Conservation (phyloP, 2,888 invertebrate genomes). For the Hypsopygia costalis region DNA sequence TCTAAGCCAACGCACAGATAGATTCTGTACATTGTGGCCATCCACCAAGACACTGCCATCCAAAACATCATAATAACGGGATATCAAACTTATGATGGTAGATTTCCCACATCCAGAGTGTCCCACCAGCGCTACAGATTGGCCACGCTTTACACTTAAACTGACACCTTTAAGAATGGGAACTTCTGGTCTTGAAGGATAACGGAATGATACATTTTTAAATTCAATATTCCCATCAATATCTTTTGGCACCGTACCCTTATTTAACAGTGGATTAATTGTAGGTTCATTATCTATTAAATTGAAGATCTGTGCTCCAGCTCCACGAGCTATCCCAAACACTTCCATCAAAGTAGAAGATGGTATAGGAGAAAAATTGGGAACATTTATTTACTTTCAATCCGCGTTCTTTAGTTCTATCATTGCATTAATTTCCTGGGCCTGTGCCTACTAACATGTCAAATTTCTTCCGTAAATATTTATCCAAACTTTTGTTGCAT, state of each 20-base stretch:
- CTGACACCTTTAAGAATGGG: slow-evolving; percentile 74
- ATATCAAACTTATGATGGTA: slow-evolving; percentile 89
- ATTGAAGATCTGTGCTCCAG: slow-evolving; percentile 86
- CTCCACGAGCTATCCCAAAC: slow-evolving; percentile 87
- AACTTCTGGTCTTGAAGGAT: slow-evolving; percentile 87
- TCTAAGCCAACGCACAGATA: slow-evolving; percentile 91
- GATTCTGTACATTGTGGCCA: slow-evolving; percentile 82
- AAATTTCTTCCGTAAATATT: too few relatives aligned
- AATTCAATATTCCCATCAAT: slow-evolving; percentile 84
- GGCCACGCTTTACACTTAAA: slow-evolving; percentile 84
- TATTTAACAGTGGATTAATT: slow-evolving; percentile 84
- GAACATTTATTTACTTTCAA: too few relatives aligned
- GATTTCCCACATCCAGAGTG: slow-evolving; percentile 91
- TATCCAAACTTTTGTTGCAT: too few relatives aligned
- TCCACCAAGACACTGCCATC: slow-evolving; percentile 85
- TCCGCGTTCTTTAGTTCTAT: too few relatives aligned
- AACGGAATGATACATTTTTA: slow-evolving; percentile 85
- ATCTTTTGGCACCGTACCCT: slow-evolving; percentile 77
- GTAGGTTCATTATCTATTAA: slow-evolving; percentile 85
- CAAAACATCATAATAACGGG: slow-evolving; percentile 89
- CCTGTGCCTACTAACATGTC: too few relatives aligned
- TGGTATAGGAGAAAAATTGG: too few relatives aligned
- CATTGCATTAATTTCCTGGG: too few relatives aligned
- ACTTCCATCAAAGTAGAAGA: slow-evolving; percentile 87
- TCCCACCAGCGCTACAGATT: slow-evolving; percentile 89